Evolutionary conservation across 2,113 vertebrate species (phyloP), one percentile per base, ranked within the genome.

Genomic region (Meleagris gallopavo): DNA sequence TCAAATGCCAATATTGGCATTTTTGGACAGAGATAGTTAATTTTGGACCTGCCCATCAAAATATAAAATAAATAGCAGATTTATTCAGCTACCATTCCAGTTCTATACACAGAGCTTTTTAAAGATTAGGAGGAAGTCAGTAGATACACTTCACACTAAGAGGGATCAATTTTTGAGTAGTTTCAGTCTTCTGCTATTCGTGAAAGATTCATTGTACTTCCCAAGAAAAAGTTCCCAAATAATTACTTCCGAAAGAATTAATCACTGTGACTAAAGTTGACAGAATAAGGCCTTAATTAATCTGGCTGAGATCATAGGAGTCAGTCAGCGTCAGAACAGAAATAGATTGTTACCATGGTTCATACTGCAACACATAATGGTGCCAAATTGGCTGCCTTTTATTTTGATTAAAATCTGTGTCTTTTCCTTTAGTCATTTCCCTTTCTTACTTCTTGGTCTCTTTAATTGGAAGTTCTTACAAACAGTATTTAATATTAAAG

Each of bases 251-350:
- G 17, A 57, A 91, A 85, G 38, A 85, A 87, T 62, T 87, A 87
- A 89, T 83, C 55, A 77, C 19, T 70, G 54, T 85, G 62, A 38
- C 20, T 89, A 34, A 89, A 87, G 34, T 92, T 92, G 81, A 55
- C 58, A 85, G 45, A 94, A 92, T 88, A 76, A 94, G 32, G 13
- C 32, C 50, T n/a, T 92, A 91, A 85, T 79, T 92, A 79, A 74
- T 91, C 89, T 91, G 58, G 8, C 30, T 91, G 64, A 91, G 62
- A 77, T 85, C 40, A 77, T 1, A 87, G 69, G 27, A 86, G 62
- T 72, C 61, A 73, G 48, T 76, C 40, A 94, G 7, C 38, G 82
- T 76, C 24, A 86, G 74, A 79, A 72, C 21, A 69, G 88, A 86
- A 93, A 73, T 46, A 91, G 62, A 73, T 83, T 90, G 60, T 93